Conservation (phyloP, 2,113 vertebrate species). For the Silurus meridionalis region DNA sequence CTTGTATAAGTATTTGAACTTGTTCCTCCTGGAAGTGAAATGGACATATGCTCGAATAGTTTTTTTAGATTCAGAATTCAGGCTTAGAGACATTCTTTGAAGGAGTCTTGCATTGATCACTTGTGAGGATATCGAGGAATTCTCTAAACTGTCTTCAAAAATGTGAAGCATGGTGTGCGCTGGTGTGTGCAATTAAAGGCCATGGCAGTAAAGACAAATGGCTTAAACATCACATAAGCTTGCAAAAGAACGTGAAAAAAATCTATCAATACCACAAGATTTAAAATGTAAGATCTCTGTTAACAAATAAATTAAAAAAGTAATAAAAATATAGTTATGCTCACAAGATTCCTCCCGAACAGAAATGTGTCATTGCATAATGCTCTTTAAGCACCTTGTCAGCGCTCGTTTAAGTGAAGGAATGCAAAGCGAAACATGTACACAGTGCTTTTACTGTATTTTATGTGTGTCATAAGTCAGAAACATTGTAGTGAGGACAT, state of each 20-base stretch:
- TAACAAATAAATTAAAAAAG: background rate
- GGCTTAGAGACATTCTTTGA: background rate
- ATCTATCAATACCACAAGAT: background rate
- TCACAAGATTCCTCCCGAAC: background rate
- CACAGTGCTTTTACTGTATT: background rate
- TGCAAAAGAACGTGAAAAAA: background rate
- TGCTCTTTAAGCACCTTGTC: background rate
- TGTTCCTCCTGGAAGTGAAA: background rate
- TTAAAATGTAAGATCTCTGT: background rate
- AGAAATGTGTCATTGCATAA: background rate
- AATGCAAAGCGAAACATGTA: background rate
- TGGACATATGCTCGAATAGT: background rate
- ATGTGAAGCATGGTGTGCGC: background rate
- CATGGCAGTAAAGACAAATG: background rate
- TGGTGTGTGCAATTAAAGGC: background rate
- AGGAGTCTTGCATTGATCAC: background rate
- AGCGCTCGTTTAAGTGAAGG: background rate
- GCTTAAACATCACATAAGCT: background rate
- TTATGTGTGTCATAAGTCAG: background rate
- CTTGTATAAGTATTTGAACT: background rate
- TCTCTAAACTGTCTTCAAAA: background rate
- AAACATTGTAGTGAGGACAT: background rate
- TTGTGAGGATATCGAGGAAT: background rate
- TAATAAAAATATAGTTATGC: background rate
- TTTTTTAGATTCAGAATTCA: background rate